phyloP scores from a whole-genome alignment of 2,888 invertebrate species.

The Lasioglossum marginatum region DNA sequence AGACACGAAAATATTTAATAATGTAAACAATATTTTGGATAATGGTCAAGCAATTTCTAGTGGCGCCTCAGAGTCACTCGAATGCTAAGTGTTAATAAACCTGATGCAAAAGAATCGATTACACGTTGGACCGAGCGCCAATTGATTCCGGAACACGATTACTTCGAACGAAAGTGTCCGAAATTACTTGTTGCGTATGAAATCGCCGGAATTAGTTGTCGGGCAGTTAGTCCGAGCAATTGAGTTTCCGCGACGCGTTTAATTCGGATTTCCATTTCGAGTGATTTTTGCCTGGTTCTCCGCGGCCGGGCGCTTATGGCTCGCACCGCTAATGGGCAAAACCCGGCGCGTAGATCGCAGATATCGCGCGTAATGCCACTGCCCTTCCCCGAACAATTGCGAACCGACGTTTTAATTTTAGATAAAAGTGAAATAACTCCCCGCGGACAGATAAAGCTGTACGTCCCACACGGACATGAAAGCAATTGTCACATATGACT shows the following conservation, averaged over 20 bases:
- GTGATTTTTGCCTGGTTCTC: slow-evolving; percentile 31
- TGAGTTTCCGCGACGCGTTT: slow-evolving; percentile 23
- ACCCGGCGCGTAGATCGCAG: slow-evolving; percentile 46
- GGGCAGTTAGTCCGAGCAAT: slow-evolving; percentile 28
- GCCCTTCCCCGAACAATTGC: slow-evolving; percentile 37
- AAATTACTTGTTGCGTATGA: neutral
- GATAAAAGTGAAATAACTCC: slow-evolving; percentile 63
- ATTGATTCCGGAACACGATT: neutral
- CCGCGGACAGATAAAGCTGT: slow-evolving; percentile 41
- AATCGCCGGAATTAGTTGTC: slow-evolving; percentile 29
- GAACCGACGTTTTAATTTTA: slow-evolving; percentile 66
- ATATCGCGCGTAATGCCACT: slow-evolving; percentile 37
- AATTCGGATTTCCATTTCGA: slow-evolving; percentile 28
- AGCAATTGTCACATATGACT: slow-evolving; percentile 29
- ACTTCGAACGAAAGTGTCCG: neutral
- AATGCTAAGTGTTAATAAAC: neutral
- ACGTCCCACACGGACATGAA: neutral
- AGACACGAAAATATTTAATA: no score
- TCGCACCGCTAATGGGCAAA: slow-evolving; percentile 52
- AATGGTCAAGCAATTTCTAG: no score
- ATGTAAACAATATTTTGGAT: no score
- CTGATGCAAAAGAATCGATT: neutral
- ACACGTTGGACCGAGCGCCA: neutral
- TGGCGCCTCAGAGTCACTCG: no score
- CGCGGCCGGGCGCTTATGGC: slow-evolving; percentile 17